phyloP scores from a whole-genome alignment of 2,113 vertebrate species.

The Ictalurus furcatus region DNA sequence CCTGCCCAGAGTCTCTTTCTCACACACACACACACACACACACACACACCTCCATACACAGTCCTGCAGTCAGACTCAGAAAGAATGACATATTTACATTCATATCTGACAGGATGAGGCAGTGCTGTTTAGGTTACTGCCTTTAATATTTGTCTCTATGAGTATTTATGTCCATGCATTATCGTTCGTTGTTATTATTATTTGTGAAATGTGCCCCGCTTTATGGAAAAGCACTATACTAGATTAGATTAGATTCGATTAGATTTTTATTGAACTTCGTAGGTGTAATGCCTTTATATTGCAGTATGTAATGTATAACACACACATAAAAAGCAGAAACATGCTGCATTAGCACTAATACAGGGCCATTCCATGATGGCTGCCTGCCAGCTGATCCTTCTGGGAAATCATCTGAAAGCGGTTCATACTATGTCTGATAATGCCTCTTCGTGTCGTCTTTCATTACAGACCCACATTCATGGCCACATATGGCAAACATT shows the following conservation, averaged over 20 bases:
- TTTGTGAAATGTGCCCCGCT: not conserved
- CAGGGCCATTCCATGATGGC: not conserved
- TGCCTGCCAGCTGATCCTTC: not conserved
- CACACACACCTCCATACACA: not conserved
- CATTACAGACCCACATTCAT: not conserved
- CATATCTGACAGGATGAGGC: not conserved
- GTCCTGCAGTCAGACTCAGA: not conserved
- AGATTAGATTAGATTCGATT: not conserved
- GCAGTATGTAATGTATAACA: not conserved
- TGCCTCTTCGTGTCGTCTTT: not conserved
- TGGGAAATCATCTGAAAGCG: not conserved
- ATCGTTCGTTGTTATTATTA: not conserved
- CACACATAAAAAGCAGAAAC: not conserved
- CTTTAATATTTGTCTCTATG: not conserved
- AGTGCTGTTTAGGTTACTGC: not conserved
- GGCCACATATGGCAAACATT: not conserved
- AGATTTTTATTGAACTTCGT: not conserved
- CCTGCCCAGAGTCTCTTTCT: not conserved
- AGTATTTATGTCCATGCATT: not conserved
- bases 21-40: not conserved
- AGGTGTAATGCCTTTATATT: not conserved
- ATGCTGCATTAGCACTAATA: not conserved
- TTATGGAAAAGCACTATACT: not conserved
- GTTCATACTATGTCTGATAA: not conserved
- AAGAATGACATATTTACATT: constrained; percentile 6